Conservation (phyloP, 2,888 invertebrate species). For the Macrosoma leucophasiata region DNA sequence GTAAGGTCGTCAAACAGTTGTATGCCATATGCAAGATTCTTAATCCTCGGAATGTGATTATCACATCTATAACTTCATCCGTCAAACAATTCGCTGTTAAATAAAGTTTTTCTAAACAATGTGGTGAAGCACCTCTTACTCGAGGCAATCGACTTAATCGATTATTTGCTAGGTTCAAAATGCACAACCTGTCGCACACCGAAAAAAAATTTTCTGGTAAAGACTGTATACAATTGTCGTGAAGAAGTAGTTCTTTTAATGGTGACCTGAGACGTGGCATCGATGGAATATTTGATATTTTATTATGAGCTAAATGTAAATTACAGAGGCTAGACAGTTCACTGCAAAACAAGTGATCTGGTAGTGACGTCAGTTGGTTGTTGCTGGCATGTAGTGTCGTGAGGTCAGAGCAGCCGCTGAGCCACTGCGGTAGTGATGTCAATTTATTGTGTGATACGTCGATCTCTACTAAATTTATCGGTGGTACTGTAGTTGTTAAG, state of each 20-base stretch:
- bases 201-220: slow-evolving; percentile 86
- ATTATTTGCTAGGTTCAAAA: slow-evolving; percentile 88
- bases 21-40: slow-evolving; percentile 85
- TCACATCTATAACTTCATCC: slow-evolving; percentile 80
- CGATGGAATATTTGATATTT: slow-evolving; percentile 82
- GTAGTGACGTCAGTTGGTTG: slow-evolving; percentile 81
- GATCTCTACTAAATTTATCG: slow-evolving; percentile 82
- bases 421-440: slow-evolving; percentile 84
- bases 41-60: slow-evolving; percentile 79
- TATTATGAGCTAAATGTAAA: slow-evolving; percentile 86
- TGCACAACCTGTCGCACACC: slow-evolving; percentile 77
- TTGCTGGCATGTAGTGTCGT: slow-evolving; percentile 84
- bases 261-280: slow-evolving; percentile 79
- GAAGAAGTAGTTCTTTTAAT: slow-evolving; percentile 82
- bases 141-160: slow-evolving; percentile 81
- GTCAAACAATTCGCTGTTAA: slow-evolving; percentile 86
- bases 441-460: slow-evolving; percentile 88
- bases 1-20: slow-evolving; percentile 83
- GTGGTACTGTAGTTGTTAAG: slow-evolving; percentile 81
- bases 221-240: slow-evolving; percentile 84
- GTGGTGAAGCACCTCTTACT: slow-evolving; percentile 77
- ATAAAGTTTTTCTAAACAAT: slow-evolving; percentile 79
- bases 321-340: slow-evolving; percentile 83
- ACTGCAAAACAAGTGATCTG: slow-evolving; percentile 83
- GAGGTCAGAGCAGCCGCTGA: slow-evolving; percentile 82